Percentiles rank a stretch among this genome's conserved stretches.
These are phyloP conservation scores for Ptilorrhoa leucosticta DNA, from an alignment of 2,113 vertebrate species.

Conservation along the genomic window DNA sequence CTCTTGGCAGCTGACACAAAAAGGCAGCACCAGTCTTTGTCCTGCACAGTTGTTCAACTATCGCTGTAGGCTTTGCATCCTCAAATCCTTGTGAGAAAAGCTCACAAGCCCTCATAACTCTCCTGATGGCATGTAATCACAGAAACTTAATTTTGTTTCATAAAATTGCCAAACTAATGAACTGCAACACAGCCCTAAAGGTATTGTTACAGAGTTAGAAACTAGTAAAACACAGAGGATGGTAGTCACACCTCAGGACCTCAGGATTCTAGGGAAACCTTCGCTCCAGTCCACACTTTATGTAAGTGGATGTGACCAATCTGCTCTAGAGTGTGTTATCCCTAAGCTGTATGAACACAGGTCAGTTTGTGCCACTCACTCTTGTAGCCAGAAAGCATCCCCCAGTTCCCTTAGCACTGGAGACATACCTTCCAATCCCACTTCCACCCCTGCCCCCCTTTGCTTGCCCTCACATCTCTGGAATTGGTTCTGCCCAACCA, in stretches of 20 bases:
- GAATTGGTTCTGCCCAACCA: rapidly evolving
- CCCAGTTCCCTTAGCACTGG: not conserved
- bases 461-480: not conserved
- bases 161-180: not conserved
- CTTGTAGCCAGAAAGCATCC: not conserved
- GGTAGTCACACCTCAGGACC: not conserved
- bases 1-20: not conserved
- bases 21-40: not conserved
- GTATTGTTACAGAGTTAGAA: not conserved
- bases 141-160: not conserved
- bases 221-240: not conserved
- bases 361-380: not conserved
- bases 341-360: not conserved
- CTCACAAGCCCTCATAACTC: not conserved
- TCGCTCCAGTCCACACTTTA: not conserved
- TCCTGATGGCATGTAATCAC: not conserved
- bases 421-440: not conserved
- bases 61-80: not conserved
- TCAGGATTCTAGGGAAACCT: not conserved
- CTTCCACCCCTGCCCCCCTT: rapidly evolving
- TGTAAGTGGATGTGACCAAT: not conserved
- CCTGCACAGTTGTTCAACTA: not conserved
- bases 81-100: no score
- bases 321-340: not conserved
- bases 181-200: not conserved